phyloP scores from a whole-genome alignment of 2,797 vertebrate genomes.

The Enteromius paludinosus region DNA sequence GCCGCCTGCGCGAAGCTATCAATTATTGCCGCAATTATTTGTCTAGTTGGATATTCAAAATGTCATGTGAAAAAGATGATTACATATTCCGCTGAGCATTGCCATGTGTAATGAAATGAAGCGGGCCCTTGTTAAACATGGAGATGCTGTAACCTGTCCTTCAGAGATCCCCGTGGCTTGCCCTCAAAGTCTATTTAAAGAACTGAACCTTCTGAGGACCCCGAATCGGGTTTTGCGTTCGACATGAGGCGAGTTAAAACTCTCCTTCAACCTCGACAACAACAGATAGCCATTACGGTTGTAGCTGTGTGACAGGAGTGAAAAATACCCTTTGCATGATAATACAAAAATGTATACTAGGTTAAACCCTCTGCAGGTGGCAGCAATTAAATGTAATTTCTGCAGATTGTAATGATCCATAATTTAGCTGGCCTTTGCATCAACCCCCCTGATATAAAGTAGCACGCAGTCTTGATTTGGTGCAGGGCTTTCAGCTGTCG shows the following conservation, averaged over 20 bases:
- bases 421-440: conserved; percentile 76
- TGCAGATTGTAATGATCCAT: conserved; percentile 83
- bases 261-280: conserved; percentile 58
- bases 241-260: conserved; percentile 49
- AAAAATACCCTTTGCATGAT: conserved; percentile 67
- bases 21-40: conserved; percentile 89
- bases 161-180: conserved; percentile 71
- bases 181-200: conserved; percentile 15
- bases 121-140: conserved; percentile 81
- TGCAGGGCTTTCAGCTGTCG: conserved; percentile 62
- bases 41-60: conserved; percentile 89
- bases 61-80: conserved; percentile 89
- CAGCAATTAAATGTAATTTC: conserved; percentile 84
- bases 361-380: conserved; percentile 83
- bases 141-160: conserved; percentile 80
- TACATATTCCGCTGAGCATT: conserved; percentile 85
- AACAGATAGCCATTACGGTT: conserved; percentile 49
- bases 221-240: conserved; percentile 10
- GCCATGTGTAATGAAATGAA: conserved; percentile 86
- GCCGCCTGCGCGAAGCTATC: conserved; percentile 82
- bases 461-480: conserved; percentile 60
- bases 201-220: conserved; percentile 2
- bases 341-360: conserved; percentile 77
- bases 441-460: conserved; percentile 72
- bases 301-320: conserved; percentile 47